phyloP scores from a whole-genome alignment of 2,113 vertebrate species.

The Reinhardtius hippoglossoides region DNA sequence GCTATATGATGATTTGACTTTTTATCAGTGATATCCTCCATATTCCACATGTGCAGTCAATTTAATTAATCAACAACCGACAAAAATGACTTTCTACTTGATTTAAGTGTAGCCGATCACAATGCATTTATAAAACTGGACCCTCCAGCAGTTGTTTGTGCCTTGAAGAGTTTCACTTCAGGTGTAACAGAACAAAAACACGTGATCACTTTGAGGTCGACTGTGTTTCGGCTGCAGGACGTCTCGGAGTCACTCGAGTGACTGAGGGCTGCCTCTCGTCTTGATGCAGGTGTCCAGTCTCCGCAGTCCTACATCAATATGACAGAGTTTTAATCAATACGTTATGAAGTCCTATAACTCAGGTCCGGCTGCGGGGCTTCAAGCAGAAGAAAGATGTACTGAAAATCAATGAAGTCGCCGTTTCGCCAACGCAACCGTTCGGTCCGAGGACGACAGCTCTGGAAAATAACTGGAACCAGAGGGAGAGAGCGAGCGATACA shows the following conservation, averaged over 20 bases:
- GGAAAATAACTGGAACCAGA: not conserved
- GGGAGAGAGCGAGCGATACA: not conserved
- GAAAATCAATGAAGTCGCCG: conserved; percentile 58
- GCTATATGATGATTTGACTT: no score
- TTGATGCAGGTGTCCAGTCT: conserved; percentile 18
- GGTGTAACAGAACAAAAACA: not conserved
- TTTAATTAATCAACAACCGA: not conserved
- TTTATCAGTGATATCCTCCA: no score
- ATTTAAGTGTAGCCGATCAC: no score
- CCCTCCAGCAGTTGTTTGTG: no score
- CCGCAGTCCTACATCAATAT: conserved; percentile 49
- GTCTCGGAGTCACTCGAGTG: not conserved
- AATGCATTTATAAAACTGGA: no score
- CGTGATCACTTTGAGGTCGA: not conserved
- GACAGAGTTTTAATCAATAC: conserved; percentile 62
- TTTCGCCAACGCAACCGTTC: conserved; percentile 20
- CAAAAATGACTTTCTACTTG: no score
- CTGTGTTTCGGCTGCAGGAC: not conserved
- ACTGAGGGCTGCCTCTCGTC: conserved; percentile 22
- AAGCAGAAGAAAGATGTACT: conserved; percentile 38
- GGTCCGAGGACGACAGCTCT: not conserved
- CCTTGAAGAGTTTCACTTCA: not conserved
- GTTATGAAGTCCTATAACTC: conserved; percentile 65
- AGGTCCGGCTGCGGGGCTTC: conserved; percentile 36
- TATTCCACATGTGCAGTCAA: no score